phyloP scores from a whole-genome alignment of 2,113 vertebrate genomes.

The Amblyopsis rosae region DNA sequence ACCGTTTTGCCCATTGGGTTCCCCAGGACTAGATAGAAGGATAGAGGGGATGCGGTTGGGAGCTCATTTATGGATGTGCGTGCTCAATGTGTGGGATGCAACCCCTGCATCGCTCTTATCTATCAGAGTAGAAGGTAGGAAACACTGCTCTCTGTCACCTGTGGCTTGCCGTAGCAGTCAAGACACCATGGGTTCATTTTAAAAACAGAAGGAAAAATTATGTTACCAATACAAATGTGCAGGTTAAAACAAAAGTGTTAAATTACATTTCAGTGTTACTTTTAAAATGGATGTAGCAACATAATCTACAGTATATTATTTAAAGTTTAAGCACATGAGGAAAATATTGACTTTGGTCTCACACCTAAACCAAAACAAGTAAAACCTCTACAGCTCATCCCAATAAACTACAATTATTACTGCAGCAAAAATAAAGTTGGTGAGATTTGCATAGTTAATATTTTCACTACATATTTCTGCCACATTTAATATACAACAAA shows the following conservation, averaged over 20 bases:
- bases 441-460: slow-evolving; percentile 71
- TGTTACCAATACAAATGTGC: slow-evolving; percentile 2
- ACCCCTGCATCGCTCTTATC: slow-evolving; percentile 8
- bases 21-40: slow-evolving; percentile 6
- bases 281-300: slow-evolving; percentile 22
- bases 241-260: slow-evolving; percentile 1
- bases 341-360: slow-evolving; percentile 42
- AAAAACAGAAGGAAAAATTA: slow-evolving; percentile 1
- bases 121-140: slow-evolving; percentile 29
- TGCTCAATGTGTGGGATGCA: slow-evolving; percentile 10
- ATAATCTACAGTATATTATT: slow-evolving; percentile 3
- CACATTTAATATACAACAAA: slow-evolving; percentile 27
- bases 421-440: slow-evolving; percentile 49
- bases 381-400: slow-evolving; percentile 32
- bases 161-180: slow-evolving; percentile 33
- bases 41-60: slow-evolving; percentile 11
- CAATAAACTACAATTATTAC: slow-evolving; percentile 45
- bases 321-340: slow-evolving; percentile 39
- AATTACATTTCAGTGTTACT: slow-evolving; percentile 6
- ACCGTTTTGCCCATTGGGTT: slow-evolving; percentile 38
- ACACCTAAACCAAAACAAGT: slow-evolving; percentile 32
- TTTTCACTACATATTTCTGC: slow-evolving; percentile 33
- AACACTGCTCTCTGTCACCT: slow-evolving; percentile 18
- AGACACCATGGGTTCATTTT: slow-evolving; percentile 26
- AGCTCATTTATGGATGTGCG: slow-evolving; percentile 20